Evolutionary conservation across 2,113 vertebrate genomes (phyloP).

Genomic region (Aix galericulata): DNA sequence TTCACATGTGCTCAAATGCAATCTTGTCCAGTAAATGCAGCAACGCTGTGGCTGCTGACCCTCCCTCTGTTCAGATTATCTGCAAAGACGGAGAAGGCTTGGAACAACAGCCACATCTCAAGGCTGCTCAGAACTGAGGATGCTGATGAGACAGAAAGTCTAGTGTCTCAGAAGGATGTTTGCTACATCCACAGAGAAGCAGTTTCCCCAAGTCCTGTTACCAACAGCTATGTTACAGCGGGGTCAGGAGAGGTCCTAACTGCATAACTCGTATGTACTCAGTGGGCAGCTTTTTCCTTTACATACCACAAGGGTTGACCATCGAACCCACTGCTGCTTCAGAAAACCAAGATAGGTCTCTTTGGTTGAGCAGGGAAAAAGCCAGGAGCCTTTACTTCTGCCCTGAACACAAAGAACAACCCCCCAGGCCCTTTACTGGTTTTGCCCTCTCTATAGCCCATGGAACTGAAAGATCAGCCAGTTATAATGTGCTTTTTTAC

Average conservation of each 20-base stretch:
- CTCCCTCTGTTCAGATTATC: not conserved
- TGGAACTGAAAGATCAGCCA: not conserved
- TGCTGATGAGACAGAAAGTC: not conserved
- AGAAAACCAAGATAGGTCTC: not conserved
- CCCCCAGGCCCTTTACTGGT: not conserved
- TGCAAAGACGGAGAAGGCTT: not conserved
- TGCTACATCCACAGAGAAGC: not conserved
- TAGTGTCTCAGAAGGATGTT: not conserved
- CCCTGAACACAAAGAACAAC: not conserved
- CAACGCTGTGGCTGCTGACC: not conserved
- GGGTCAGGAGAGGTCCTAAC: not conserved
- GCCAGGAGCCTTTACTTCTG: not conserved
- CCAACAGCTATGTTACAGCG: not conserved
- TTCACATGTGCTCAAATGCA: not conserved
- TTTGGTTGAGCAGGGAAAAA: not conserved
- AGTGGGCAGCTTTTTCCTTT: not conserved
- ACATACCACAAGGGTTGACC: not conserved
- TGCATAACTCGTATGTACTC: not conserved
- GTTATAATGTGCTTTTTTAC: not conserved
- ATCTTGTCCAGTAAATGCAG: not conserved
- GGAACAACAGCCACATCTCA: not conserved
- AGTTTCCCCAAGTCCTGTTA: not conserved
- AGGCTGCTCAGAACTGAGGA: not conserved
- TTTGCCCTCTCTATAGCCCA: not conserved
- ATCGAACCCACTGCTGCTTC: not conserved